Evolutionary conservation across 2,797 vertebrate species (phyloP), one percentile per base, ranked within the genome.

Genomic region (Acrossocheilus fasciatus): DNA sequence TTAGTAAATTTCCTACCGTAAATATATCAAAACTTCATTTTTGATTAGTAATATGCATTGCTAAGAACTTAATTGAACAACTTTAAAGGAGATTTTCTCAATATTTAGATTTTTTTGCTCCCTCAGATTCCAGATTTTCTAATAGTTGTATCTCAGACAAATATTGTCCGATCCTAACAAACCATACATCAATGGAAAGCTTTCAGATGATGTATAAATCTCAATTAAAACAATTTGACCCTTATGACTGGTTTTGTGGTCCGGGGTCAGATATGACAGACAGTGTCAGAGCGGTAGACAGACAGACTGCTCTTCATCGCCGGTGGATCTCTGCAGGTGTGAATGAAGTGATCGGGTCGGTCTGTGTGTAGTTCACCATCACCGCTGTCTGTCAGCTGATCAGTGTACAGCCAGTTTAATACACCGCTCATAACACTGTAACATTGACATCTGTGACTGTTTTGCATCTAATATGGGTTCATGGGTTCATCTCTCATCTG

Each of bases 1-100:
- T 47, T 47, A 14, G 45, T 47, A 47, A 1, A 14, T 1, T 0
- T 47, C 12, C 0, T 50, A 17, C 47, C 1, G 0, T 17, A 50
- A 50, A 14, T 47, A 47, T 47, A 14, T 47, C 45, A 47, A 14
- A 47, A 17, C 4, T 17, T 6, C 0, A 52, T 52, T 6, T 17
- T 18, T 52, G 50, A 52, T 18, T 52, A 52, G 50, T 52, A 52
- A 52, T 18, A 52, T 52, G 15, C 15, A 52, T 52, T 17, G 14
- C 47, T 50, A 52, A 52, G 15, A 52, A 50, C 50, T 52, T 52
- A 0, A 52, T 52, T 52, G 4, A 18, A 52, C 15, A 52, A 52
- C 50, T 52, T 52, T 52, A 52, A 52, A 52, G 15, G 6, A 2
- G 4, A 52, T 52, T 47, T 47, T 47, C 45, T 47, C 45, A 47